These are phyloP conservation scores for Channa striata DNA, from an alignment of 2,797 vertebrate species.

Conservation along the genomic window DNA sequence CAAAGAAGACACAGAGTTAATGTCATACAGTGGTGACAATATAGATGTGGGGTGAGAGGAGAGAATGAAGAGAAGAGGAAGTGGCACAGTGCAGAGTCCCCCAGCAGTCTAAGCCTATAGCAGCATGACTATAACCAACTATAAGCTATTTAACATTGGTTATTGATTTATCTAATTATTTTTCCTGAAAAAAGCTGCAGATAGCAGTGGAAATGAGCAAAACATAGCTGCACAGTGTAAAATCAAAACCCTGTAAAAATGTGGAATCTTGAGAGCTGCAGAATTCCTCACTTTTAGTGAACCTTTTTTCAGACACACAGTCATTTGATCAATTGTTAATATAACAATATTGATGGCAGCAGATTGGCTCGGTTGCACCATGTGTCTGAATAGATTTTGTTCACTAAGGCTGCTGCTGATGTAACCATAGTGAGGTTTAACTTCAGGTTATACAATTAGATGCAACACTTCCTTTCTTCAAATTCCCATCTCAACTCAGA, in stretches of 20 bases:
- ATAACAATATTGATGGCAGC: constrained; percentile 1
- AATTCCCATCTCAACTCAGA: constrained; percentile 37
- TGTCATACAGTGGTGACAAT: too few relatives aligned
- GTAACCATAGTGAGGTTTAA: background rate
- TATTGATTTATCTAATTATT: constrained; percentile 7
- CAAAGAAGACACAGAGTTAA: too few relatives aligned
- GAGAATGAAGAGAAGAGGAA: too few relatives aligned
- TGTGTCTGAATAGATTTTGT: background rate
- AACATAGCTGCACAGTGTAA: constrained; percentile 25
- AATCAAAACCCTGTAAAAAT: constrained; percentile 25
- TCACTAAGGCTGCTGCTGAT: background rate
- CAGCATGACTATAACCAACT: too few relatives aligned
- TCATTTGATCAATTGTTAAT: background rate
- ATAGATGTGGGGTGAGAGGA: too few relatives aligned
- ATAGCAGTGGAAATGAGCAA: constrained; percentile 10
- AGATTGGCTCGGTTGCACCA: background rate
- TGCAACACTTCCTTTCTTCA: constrained; percentile 13
- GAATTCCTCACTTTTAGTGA: background rate
- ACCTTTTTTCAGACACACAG: background rate
- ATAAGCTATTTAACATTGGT: too few relatives aligned
- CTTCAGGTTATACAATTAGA: constrained; percentile 20
- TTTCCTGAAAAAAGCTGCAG: constrained; percentile 1
- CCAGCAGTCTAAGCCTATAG: too few relatives aligned
- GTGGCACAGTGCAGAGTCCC: too few relatives aligned
- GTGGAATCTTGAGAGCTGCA: background rate